phyloP scores from a whole-genome alignment of 2,888 invertebrate species.

The Drosophila villosipedis region DNA sequence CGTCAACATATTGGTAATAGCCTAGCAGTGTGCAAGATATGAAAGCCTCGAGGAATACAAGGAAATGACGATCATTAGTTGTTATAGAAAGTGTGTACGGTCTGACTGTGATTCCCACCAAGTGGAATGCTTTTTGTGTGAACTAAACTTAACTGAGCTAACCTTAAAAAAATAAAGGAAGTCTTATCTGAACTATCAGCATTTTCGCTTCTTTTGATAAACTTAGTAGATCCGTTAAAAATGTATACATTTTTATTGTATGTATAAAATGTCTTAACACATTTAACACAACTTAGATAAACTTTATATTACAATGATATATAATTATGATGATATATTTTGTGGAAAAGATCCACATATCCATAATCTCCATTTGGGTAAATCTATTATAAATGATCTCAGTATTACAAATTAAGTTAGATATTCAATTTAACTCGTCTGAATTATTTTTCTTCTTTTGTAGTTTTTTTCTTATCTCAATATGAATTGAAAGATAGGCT shows the following conservation, averaged over 20 bases:
- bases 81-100: conserved; percentile 3
- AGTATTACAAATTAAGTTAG: not conserved
- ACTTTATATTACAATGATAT: no score
- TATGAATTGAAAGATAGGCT: not conserved
- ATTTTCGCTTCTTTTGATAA: not conserved
- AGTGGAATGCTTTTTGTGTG: not conserved
- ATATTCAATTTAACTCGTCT: not conserved
- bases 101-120: not conserved
- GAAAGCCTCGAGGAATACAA: conserved; percentile 17
- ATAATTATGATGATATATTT: not conserved
- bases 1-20: conserved; percentile 21
- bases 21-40: conserved; percentile 21
- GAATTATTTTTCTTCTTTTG: not conserved
- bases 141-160: conserved; percentile 5
- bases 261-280: not conserved
- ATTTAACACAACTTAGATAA: no score
- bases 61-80: conserved; percentile 18
- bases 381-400: not conserved
- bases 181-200: not conserved
- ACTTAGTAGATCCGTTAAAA: not conserved
- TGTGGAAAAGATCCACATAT: not conserved
- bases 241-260: not conserved
- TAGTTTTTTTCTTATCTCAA: not conserved
- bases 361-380: not conserved
- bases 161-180: not conserved